A percentile compares a stretch with the other conserved stretches of the same genome.
Conservation (phyloP, 2,113 vertebrate genomes). For the Rhinoptilus africanus region DNA sequence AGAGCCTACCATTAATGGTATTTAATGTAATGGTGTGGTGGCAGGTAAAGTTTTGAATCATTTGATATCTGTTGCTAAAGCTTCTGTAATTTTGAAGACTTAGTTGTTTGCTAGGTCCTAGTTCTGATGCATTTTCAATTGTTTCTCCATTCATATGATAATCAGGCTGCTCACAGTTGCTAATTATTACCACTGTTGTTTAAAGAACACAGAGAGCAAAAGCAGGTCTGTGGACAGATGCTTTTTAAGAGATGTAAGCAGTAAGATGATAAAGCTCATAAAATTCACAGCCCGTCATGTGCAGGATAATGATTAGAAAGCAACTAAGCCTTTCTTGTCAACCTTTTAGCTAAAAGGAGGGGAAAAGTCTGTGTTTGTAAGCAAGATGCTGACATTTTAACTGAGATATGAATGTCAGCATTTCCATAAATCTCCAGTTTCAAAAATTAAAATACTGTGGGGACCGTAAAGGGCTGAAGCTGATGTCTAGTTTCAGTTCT, state of each 20-base stretch:
- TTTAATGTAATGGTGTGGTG: background rate
- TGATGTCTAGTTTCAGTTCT: conserved; percentile 20
- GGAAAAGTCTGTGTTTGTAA: conserved; percentile 12
- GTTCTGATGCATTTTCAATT: conserved; percentile 26
- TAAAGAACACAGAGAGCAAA: background rate
- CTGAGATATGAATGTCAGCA: conserved; percentile 20
- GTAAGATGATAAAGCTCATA: background rate
- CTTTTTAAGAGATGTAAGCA: background rate
- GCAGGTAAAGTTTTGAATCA: conserved; percentile 18
- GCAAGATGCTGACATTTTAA: conserved; percentile 37
- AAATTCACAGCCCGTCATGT: background rate
- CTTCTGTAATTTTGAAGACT: conserved; percentile 6
- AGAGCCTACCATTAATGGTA: background rate
- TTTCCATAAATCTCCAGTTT: conserved; percentile 59
- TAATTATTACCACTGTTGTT: conserved; percentile 41
- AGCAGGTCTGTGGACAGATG: background rate
- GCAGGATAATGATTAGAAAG: conserved; percentile 30
- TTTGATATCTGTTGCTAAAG: conserved; percentile 30
- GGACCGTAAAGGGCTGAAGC: background rate
- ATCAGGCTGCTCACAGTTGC: background rate
- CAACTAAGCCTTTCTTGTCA: conserved; percentile 18
- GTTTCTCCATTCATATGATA: conserved; percentile 5
- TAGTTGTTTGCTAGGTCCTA: conserved; percentile 21
- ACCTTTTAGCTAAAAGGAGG: conserved; percentile 2
- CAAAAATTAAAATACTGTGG: conserved; percentile 43